Evolutionary conservation across 2,888 invertebrate genomes (phyloP), one percentile per base, ranked within the genome.

Genomic region (Micropterix aruncella): DNA sequence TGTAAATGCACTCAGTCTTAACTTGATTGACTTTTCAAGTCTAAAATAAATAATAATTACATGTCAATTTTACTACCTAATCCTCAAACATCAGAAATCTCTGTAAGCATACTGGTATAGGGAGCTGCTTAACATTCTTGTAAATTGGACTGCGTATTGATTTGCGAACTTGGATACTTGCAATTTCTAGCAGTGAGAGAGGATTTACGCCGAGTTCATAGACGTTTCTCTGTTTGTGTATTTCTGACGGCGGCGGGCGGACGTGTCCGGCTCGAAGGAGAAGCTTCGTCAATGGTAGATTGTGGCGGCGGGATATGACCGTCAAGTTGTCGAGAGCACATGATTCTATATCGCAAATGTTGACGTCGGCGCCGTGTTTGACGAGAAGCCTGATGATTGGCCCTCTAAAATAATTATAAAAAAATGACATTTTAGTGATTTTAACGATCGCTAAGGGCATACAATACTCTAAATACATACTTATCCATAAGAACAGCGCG

Each of bases 341-440:
- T 1, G 73, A 66, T 44, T 70, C 65, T 45, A 75, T 63, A 52
- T 77, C 75, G 48, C 72, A 70, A 2, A 70, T 60, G 56, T 79
- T 80, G 1, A 79, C 77, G 53, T 80, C 74, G 7, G 76, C 76
- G 19, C 81, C 81, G 50, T 78, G 70, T 44, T 73, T 69, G 42
- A 80, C 72, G 7, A 80, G 62, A 9, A 74, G 57, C 38, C 68
- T 61, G 2, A 78, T 77, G 9, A 75, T 75, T 44, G 63, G 54
- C 49, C 69, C 66, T 51, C 71, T 70, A 62, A 42, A 63, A 52
- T 16, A n/a, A 16, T 40, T 39, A 3, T 18, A 46, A 19, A 14
- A 7, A 42, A 46, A 44, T 53, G 54, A 27, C 5, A 27, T 27
- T 27, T 27, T 7, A 27, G n/a, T n/a, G n/a, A n/a, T n/a, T n/a